Percentiles rank a stretch among this genome's conserved stretches.
phyloP scores from a whole-genome alignment of 2,888 invertebrate species.

The Sarcophaga carnaria region DNA sequence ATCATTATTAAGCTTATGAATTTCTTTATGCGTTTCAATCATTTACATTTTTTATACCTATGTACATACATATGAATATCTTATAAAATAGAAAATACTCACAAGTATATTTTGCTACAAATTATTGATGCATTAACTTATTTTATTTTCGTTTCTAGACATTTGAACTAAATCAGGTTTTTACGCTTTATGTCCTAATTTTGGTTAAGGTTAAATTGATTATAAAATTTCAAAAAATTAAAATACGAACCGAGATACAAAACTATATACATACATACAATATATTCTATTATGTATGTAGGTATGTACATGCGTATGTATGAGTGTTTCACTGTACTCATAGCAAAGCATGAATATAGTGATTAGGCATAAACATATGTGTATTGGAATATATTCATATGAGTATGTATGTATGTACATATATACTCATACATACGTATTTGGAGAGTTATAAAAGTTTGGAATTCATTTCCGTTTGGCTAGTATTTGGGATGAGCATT shows the following conservation, averaged over 20 bases:
- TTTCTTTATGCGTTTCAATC: too few relatives aligned
- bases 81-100: background rate
- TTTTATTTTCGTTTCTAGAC: slow-evolving; percentile 7
- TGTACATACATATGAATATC: too few relatives aligned
- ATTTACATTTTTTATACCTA: too few relatives aligned
- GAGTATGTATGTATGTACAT: background rate
- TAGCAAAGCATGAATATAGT: too few relatives aligned
- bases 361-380: background rate
- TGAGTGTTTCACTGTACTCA: background rate
- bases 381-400: background rate
- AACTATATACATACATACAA: background rate
- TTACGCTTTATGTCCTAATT: slow-evolving; percentile 39
- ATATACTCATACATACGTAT: background rate
- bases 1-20: too few relatives aligned
- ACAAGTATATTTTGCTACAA: background rate
- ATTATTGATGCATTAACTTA: background rate
- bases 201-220: slow-evolving; percentile 27
- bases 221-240: background rate
- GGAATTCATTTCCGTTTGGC: slow-evolving; percentile 37
- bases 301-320: background rate
- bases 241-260: background rate
- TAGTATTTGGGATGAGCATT: slow-evolving; percentile 12
- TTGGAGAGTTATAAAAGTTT: slow-evolving; percentile 16
- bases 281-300: too few relatives aligned
- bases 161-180: slow-evolving; percentile 45